Conservation (phyloP, 23 tunicate genomes). For the Styela plicata region DNA sequence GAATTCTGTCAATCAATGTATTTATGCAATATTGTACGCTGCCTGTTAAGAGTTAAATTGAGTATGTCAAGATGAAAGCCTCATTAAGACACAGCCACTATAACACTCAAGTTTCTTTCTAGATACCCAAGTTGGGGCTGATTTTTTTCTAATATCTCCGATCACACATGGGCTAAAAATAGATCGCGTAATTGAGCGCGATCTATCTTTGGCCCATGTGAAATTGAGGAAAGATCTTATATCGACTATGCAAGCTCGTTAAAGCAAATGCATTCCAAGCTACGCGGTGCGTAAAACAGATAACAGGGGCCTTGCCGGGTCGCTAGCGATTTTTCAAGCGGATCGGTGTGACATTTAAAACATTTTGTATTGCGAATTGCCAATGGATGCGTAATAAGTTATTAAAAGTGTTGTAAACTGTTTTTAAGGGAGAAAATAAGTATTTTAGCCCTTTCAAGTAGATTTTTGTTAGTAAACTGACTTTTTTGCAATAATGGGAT, state of each 20-base stretch:
- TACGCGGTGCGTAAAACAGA: slow-evolving; percentile 20
- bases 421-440: too few species aligned
- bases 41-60: neutral
- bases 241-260: neutral
- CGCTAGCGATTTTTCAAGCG: slow-evolving; percentile 27
- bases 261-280: neutral
- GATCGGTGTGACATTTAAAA: neutral
- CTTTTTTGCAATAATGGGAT: too few species aligned
- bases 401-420: too few species aligned
- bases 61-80: slow-evolving; percentile 12
- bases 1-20: neutral
- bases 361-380: slow-evolving; percentile 6
- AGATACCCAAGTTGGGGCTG: too few species aligned
- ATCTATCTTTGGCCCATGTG: too few species aligned
- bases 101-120: neutral
- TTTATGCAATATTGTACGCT: neutral
- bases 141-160: too few species aligned
- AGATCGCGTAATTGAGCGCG: too few species aligned
- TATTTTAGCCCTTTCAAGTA: too few species aligned
- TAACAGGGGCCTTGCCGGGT: slow-evolving; percentile 19
- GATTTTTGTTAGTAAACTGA: too few species aligned
- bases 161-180: too few species aligned
- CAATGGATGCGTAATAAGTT: slow-evolving; percentile 15
- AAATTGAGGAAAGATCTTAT: too few species aligned
- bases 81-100: slow-evolving; percentile 1